Conservation (phyloP, 2,113 vertebrate genomes). For the Triplophysa tibetana region DNA sequence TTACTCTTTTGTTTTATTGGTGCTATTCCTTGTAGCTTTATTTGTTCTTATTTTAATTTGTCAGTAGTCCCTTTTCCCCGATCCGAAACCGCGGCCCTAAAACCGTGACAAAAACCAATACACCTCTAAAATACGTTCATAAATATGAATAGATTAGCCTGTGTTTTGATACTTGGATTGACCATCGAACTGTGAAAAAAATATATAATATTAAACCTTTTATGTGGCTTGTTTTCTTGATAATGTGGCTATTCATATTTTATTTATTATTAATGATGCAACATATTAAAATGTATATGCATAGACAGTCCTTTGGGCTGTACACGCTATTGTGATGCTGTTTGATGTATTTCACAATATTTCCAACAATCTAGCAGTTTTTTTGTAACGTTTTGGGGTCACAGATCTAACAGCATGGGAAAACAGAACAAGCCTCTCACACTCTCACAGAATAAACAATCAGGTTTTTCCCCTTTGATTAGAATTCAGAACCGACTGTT, state of each 20-base stretch:
- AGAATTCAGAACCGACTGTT: not conserved
- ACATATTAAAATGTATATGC: constrained; percentile 25
- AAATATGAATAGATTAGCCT: not conserved
- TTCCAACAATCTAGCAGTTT: constrained; percentile 6
- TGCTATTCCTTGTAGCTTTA: too few relatives aligned
- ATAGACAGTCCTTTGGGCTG: constrained; percentile 31
- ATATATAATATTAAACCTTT: not conserved
- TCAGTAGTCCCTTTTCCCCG: too few relatives aligned
- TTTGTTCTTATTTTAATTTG: too few relatives aligned
- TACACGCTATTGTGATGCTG: constrained; percentile 27
- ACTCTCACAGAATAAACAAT: constrained; percentile 29
- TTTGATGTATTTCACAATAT: constrained; percentile 33
- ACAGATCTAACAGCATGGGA: constrained; percentile 20
- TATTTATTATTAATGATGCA: not conserved
- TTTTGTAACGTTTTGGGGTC: constrained; percentile 23
- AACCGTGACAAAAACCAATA: too few relatives aligned
- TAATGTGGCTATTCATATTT: constrained; percentile 8
- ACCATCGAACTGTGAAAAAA: not conserved
- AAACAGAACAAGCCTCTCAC: constrained; percentile 4
- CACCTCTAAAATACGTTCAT: not conserved
- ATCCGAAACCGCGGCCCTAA: too few relatives aligned
- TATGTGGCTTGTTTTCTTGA: not conserved
- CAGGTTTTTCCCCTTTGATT: constrained; percentile 9
- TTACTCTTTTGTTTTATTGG: too few relatives aligned
- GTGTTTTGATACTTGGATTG: too few relatives aligned